These are phyloP conservation scores for Rhagoletis zephyria DNA, from an alignment of 1,140 invertebrate species.

Conservation along the genomic window DNA sequence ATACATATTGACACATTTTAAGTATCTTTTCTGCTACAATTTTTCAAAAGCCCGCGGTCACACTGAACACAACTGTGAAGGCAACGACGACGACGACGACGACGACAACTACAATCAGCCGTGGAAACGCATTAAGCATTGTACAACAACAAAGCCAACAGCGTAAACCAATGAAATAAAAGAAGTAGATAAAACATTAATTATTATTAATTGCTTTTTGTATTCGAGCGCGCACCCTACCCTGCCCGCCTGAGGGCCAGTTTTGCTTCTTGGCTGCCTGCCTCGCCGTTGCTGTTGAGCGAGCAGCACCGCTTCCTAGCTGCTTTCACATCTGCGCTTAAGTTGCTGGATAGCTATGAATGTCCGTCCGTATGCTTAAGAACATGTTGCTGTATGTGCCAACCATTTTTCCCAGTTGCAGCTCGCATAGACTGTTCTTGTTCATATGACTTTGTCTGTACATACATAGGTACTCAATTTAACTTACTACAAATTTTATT, in stretches of 20 bases:
- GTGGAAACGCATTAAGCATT: background rate
- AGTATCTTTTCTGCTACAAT: too few species aligned
- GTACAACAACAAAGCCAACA: conserved; percentile 4
- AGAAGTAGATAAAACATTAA: conserved; percentile 57
- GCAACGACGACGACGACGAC: conserved; percentile 22
- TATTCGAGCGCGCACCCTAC: conserved; percentile 45
- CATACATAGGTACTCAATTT: background rate
- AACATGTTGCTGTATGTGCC: conserved; percentile 5
- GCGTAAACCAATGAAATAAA: background rate
- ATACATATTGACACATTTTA: too few species aligned
- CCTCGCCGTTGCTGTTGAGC: conserved; percentile 57
- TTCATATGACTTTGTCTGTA: background rate
- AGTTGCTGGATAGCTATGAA: background rate
- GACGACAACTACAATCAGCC: conserved; percentile 51
- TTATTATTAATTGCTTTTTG: conserved; percentile 60
- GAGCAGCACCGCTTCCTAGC: conserved; percentile 53
- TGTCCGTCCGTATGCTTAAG: background rate
- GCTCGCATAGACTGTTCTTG: background rate
- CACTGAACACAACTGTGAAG: too few species aligned
- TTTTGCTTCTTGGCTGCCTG: background rate
- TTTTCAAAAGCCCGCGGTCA: too few species aligned
- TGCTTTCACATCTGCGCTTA: background rate
- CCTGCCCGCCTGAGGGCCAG: conserved; percentile 37
- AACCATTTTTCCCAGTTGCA: background rate
- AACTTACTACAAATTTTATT: conserved; percentile 2